Evolutionary conservation across 2,797 vertebrate species (phyloP).

Genomic region (Luscinia luscinia): DNA sequence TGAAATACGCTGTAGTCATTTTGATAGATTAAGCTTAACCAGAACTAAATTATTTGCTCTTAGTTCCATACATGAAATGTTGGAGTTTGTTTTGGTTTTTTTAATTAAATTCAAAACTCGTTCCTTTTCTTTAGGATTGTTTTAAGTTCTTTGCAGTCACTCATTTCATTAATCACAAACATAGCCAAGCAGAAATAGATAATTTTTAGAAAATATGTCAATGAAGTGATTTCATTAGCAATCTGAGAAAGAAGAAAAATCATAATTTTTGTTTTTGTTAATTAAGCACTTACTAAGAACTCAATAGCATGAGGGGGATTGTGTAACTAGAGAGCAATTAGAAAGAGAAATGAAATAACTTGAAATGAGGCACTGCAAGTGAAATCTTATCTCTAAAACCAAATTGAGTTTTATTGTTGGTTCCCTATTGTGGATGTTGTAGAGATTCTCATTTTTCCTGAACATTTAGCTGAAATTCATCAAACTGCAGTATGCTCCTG

Average conservation of each 20-base stretch:
- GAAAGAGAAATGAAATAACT: constrained; percentile 24
- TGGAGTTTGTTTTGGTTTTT: not conserved
- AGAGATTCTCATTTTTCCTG: not conserved
- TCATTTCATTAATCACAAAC: not conserved
- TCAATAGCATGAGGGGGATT: not conserved
- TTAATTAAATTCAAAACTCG: not conserved
- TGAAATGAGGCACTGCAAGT: constrained; percentile 15
- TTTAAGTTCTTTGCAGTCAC: not conserved
- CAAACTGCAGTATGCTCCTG: not conserved
- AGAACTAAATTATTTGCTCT: not conserved
- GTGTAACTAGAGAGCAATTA: constrained; percentile 43
- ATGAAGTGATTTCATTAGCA: not conserved
- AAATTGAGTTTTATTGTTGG: not conserved
- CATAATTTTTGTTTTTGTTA: constrained; percentile 37
- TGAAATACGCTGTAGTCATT: not conserved
- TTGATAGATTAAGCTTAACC: not conserved
- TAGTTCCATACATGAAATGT: not conserved
- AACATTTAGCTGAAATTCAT: constrained; percentile 2
- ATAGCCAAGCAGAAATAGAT: constrained; percentile 17
- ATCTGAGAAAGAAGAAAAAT: not conserved
- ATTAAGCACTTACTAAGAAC: constrained; percentile 48
- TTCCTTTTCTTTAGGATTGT: not conserved
- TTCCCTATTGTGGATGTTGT: not conserved
- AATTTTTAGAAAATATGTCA: constrained; percentile 40
- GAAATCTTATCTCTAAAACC: constrained; percentile 40